Percentiles rank a stretch among this genome's conserved stretches.
phyloP scores from a whole-genome alignment of 2,113 vertebrate species.

The Microtus oregoni region DNA sequence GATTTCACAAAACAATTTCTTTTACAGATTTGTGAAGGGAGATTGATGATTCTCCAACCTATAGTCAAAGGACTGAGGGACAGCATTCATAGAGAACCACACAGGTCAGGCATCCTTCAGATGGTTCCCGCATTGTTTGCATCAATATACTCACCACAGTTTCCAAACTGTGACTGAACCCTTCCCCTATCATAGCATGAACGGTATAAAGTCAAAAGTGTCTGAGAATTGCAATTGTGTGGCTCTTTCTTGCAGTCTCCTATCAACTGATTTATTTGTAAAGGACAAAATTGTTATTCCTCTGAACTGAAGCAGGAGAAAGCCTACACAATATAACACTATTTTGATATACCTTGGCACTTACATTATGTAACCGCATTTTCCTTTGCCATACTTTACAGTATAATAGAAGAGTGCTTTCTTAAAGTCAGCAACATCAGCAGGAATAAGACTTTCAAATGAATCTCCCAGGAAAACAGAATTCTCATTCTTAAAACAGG shows the following conservation, averaged over 20 bases:
- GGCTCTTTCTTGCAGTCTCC: conserved; percentile 31
- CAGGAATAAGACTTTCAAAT: conserved; percentile 68
- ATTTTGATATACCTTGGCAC: conserved; percentile 66
- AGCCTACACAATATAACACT: conserved; percentile 40
- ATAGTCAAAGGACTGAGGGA: not conserved
- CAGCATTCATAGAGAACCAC: not conserved
- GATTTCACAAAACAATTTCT: not conserved
- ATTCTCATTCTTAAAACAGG: conserved; percentile 1
- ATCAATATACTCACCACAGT: not conserved
- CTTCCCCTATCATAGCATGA: not conserved
- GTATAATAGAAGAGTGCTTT: conserved; percentile 53
- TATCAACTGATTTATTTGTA: conserved; percentile 69
- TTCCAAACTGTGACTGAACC: not conserved
- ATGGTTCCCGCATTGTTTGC: not conserved
- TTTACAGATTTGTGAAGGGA: not conserved
- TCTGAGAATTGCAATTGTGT: not conserved
- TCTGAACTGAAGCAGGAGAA: conserved; percentile 61
- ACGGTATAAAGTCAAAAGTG: not conserved
- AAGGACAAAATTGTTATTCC: conserved; percentile 57
- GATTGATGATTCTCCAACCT: not conserved
- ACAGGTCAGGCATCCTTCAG: not conserved
- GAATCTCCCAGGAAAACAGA: conserved; percentile 54
- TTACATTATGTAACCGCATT: conserved; percentile 62
- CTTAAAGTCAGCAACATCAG: conserved; percentile 65
- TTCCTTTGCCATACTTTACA: conserved; percentile 46